Conservation (phyloP, 2,797 vertebrate species). For the Microctenopoma steveboyesi region DNA sequence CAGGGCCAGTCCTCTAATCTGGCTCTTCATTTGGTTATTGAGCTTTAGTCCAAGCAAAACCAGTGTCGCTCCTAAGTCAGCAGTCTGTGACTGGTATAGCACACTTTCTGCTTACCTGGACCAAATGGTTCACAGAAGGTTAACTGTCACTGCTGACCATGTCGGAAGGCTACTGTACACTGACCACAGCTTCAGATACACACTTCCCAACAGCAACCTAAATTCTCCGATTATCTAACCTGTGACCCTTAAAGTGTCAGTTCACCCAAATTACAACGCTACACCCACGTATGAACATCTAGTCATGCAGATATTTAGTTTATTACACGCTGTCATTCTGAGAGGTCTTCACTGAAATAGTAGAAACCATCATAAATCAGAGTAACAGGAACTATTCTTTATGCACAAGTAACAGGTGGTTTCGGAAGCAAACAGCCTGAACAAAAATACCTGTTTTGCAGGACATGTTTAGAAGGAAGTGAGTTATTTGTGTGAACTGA, state of each 20-base stretch:
- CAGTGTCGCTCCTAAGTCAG: slow-evolving; percentile 11
- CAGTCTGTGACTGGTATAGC: slow-evolving; percentile 12
- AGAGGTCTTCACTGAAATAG: neutral
- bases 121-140: slow-evolving; percentile 2
- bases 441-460: neutral
- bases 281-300: no score
- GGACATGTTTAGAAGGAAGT: neutral
- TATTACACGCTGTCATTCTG: neutral
- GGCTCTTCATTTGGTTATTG: slow-evolving; percentile 72
- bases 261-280: neutral
- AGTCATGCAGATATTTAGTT: neutral
- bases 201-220: neutral
- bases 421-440: neutral
- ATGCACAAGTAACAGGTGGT: neutral
- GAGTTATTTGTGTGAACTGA: neutral
- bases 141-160: neutral
- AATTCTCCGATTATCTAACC: neutral
- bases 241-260: neutral
- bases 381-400: neutral
- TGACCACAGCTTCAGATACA: slow-evolving; percentile 1
- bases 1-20: slow-evolving; percentile 46
- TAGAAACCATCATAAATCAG: no score
- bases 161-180: neutral
- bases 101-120: neutral
- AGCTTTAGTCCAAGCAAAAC: slow-evolving; percentile 41